These are phyloP conservation scores for Gymnocypris eckloni DNA, from an alignment of 2,797 vertebrate species.

Conservation along the genomic window DNA sequence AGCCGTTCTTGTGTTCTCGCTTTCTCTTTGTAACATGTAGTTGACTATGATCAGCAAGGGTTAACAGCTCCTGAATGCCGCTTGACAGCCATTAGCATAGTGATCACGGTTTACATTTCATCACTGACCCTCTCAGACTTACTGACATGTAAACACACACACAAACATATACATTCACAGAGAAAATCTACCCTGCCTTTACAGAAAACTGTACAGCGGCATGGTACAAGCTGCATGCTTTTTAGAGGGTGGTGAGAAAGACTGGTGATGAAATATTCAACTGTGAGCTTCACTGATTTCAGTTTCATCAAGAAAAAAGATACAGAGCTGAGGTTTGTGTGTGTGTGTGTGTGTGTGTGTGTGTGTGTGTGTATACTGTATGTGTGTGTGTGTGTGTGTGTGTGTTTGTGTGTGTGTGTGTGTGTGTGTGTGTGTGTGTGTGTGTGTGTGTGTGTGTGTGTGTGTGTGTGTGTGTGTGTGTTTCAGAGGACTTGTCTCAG, in stretches of 20 bases:
- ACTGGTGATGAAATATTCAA: conserved; percentile 58
- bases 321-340: conserved; percentile 11
- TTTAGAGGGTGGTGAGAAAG: conserved; percentile 22
- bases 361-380: not conserved
- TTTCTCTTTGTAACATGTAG: conserved; percentile 16
- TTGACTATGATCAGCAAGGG: conserved; percentile 37
- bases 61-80: conserved; percentile 9
- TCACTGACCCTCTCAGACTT: conserved; percentile 34
- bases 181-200: conserved; percentile 5
- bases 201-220: not conserved
- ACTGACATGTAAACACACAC: conserved; percentile 39
- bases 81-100: conserved; percentile 26
- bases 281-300: conserved; percentile 52
- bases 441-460: conserved; percentile 17
- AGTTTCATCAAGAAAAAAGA: conserved; percentile 52
- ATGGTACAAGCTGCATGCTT: not conserved
- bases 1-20: not conserved
- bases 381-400: conserved; percentile 19
- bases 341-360: conserved; percentile 29
- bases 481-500: no score
- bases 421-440: conserved; percentile 35
- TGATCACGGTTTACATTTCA: conserved; percentile 28
- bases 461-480: conserved; percentile 19
- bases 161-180: conserved; percentile 12
- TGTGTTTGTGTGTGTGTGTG: conserved; percentile 9